Conservation (phyloP, 2,113 vertebrate genomes). For the Neolamprologus variostigma region DNA sequence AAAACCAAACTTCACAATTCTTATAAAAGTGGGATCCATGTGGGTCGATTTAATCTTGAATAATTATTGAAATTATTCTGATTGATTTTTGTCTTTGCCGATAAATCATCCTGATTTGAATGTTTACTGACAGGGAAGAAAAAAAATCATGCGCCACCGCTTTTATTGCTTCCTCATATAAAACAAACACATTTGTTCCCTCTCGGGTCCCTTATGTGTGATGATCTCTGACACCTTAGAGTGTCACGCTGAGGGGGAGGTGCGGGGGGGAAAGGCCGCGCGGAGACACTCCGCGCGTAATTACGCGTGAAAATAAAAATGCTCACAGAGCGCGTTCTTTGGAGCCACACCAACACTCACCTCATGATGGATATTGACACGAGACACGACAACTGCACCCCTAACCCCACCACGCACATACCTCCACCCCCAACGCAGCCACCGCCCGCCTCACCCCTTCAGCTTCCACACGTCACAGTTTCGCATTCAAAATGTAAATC, state of each 20-base stretch:
- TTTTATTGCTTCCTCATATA: not conserved
- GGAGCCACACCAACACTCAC: not conserved
- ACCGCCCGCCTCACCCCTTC: not conserved
- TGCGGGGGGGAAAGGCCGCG: not conserved
- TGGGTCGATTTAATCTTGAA: not conserved
- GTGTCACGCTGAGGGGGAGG: not conserved
- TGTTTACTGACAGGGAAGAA: not conserved
- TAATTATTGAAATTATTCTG: not conserved
- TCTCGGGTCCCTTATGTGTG: not conserved
- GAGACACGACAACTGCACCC: not conserved
- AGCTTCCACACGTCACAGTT: not conserved
- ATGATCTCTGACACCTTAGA: not conserved
- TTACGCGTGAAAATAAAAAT: constrained; percentile 36
- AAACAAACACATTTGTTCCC: not conserved
- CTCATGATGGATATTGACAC: constrained; percentile 20
- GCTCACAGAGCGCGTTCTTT: not conserved
- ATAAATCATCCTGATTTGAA: not conserved
- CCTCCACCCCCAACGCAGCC: not conserved
- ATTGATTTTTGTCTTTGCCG: not conserved
- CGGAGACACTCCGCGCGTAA: constrained; percentile 6
- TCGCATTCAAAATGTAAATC: not conserved
- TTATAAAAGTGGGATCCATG: not conserved
- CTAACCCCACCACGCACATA: not conserved
- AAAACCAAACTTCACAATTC: not conserved
- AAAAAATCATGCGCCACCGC: not conserved